These are phyloP conservation scores for Agrotis ipsilon DNA, from an alignment of 2,888 invertebrate species.

Conservation along the genomic window DNA sequence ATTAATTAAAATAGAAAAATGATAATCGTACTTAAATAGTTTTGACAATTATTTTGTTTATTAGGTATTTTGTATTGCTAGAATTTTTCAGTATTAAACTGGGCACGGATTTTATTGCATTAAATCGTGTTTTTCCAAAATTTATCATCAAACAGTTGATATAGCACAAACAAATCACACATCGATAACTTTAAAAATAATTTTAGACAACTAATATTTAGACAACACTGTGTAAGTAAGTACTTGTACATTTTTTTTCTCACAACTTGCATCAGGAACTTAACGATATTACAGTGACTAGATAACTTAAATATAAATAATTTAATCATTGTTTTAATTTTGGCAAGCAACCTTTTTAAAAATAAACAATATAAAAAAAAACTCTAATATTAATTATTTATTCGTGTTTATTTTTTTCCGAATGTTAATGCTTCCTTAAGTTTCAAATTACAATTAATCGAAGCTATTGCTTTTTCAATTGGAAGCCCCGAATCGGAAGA, in stretches of 20 bases:
- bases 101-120: not conserved
- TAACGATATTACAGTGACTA: slow-evolving; percentile 73
- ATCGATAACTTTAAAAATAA: slow-evolving; percentile 35
- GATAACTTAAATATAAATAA: slow-evolving; percentile 60
- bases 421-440: slow-evolving; percentile 1
- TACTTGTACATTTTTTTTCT: slow-evolving; percentile 47
- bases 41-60: not conserved
- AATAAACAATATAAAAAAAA: not conserved
- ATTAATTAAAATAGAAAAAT: not conserved
- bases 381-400: not conserved
- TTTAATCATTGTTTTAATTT: slow-evolving; percentile 50
- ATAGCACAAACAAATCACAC: slow-evolving; percentile 27
- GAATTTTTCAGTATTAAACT: not conserved
- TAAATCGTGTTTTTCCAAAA: not conserved
- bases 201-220: slow-evolving; percentile 34
- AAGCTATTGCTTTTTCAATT: slow-evolving; percentile 48
- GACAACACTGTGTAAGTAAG: slow-evolving; percentile 15
- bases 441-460: slow-evolving; percentile 20
- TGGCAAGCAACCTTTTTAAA: slow-evolving; percentile 41
- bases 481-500: slow-evolving; percentile 55
- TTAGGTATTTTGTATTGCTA: too few relatives aligned
- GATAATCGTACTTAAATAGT: not conserved
- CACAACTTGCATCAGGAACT: slow-evolving; percentile 79
- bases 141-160: slow-evolving; percentile 37
- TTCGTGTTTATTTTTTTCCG: slow-evolving; percentile 6